Conservation (phyloP, 1,140 invertebrate genomes). For the Drosophila punjabiensis region DNA sequence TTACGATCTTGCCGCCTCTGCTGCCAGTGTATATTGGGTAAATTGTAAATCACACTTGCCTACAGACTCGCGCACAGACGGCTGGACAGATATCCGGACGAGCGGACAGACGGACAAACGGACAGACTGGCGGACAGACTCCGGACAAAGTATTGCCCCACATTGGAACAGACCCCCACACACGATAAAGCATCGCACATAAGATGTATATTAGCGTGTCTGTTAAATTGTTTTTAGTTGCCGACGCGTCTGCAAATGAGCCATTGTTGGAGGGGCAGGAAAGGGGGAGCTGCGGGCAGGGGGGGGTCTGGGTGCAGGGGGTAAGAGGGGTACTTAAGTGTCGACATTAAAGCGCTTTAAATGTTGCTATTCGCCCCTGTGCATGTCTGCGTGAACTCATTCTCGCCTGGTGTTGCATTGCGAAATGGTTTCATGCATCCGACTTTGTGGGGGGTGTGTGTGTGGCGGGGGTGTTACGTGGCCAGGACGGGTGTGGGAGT, state of each 20-base stretch:
- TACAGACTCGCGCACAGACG: constrained; percentile 4
- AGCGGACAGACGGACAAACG: constrained; percentile 19
- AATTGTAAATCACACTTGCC: constrained; percentile 77
- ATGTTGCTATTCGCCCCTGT: constrained; percentile 44
- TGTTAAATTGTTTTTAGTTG: constrained; percentile 79
- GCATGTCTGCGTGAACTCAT: constrained; percentile 30
- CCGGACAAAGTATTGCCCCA: constrained; percentile 31
- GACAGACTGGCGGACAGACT: background rate
- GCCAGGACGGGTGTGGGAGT: constrained; percentile 7
- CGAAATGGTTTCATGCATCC: constrained; percentile 56
- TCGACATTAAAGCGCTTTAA: constrained; percentile 69
- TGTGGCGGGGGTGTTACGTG: constrained; percentile 7
- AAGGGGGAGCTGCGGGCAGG: background rate
- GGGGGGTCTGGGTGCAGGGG: background rate
- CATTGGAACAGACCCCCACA: constrained; percentile 36
- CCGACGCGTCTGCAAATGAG: constrained; percentile 77
- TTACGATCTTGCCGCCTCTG: constrained; percentile 62
- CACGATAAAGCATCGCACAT: constrained; percentile 43
- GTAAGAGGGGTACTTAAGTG: constrained; percentile 34
- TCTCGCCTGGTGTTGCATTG: constrained; percentile 50
- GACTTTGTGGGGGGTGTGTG: constrained; percentile 5
- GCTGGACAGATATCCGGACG: constrained; percentile 19
- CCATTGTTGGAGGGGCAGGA: constrained; percentile 56
- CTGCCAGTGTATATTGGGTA: constrained; percentile 54
- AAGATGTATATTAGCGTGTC: constrained; percentile 74